These are phyloP conservation scores for Ciconia stormi DNA, from an alignment of 2,113 vertebrate genomes.

Conservation along the genomic window DNA sequence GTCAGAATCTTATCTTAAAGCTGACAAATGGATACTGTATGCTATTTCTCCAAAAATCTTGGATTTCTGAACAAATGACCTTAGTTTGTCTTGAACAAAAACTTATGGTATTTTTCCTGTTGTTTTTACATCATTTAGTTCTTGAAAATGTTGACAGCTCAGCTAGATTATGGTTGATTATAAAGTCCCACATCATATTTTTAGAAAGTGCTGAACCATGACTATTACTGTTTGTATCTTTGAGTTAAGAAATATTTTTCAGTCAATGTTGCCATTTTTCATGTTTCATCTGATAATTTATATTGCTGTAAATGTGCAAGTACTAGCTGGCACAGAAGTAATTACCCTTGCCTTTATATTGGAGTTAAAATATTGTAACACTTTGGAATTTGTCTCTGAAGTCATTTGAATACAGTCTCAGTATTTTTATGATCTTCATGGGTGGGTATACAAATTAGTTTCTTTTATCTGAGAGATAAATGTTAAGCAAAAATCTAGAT, in stretches of 20 bases:
- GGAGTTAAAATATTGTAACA: not conserved
- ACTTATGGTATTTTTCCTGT: not conserved
- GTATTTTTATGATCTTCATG: slow-evolving; percentile 16
- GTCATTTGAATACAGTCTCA: not conserved
- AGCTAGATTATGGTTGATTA: not conserved
- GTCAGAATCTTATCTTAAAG: not conserved
- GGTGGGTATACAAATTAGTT: not conserved
- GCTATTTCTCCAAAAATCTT: not conserved
- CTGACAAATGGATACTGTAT: not conserved
- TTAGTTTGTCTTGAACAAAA: not conserved
- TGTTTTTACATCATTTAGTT: not conserved
- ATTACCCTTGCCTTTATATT: not conserved
- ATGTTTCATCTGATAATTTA: slow-evolving; percentile 21
- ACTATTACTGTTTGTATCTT: not conserved
- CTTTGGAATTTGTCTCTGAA: slow-evolving; percentile 16
- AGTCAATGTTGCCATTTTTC: not conserved
- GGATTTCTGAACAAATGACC: not conserved
- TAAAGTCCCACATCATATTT: not conserved
- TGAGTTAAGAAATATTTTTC: not conserved
- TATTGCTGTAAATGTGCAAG: not conserved
- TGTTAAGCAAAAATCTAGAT: not conserved
- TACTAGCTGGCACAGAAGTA: not conserved
- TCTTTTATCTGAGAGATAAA: not conserved
- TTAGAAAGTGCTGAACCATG: not conserved
- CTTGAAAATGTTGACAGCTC: slow-evolving; percentile 6